A percentile compares a stretch with the other conserved stretches of the same genome.
These are phyloP conservation scores for Tanypteryx hageni DNA, from an alignment of 2,888 invertebrate genomes.

Conservation along the genomic window DNA sequence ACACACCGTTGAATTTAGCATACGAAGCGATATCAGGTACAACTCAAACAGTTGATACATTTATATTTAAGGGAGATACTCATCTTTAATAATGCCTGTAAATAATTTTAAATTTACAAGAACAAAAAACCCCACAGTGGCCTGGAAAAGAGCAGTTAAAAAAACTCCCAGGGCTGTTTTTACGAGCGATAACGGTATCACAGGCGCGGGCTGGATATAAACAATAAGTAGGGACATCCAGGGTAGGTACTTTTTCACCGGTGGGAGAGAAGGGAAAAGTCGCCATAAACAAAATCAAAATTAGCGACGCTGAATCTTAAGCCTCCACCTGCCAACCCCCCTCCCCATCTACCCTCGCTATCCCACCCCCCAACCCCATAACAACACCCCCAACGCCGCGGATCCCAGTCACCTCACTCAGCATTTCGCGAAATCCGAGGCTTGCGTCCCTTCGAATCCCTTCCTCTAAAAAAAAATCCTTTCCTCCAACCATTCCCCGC, in stretches of 20 bases:
- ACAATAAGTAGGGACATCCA: background rate
- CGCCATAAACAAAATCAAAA: slow-evolving; percentile 4
- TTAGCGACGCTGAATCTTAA: background rate
- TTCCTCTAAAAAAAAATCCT: too few relatives aligned
- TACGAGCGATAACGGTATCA: background rate
- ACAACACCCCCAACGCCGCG: background rate
- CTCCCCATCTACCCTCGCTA: too few relatives aligned
- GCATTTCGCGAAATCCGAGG: slow-evolving; percentile 5
- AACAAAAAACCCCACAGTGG: background rate
- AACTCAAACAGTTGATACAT: too few relatives aligned
- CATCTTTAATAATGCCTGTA: too few relatives aligned
- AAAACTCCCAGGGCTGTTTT: background rate
- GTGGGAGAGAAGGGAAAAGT: background rate
- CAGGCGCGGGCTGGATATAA: background rate
- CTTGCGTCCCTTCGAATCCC: background rate
- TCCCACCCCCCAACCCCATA: background rate
- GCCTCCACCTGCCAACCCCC: background rate
- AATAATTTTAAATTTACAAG: background rate
- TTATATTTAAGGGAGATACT: too few relatives aligned
- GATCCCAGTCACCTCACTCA: background rate
- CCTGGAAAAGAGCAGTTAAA: background rate
- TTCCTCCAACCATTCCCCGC: background rate
- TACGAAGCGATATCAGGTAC: too few relatives aligned
- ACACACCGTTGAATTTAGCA: too few relatives aligned
- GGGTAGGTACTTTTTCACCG: too few relatives aligned